Evolutionary conservation across 2,113 vertebrate genomes (phyloP).

Genomic region (Electrona antarctica): DNA sequence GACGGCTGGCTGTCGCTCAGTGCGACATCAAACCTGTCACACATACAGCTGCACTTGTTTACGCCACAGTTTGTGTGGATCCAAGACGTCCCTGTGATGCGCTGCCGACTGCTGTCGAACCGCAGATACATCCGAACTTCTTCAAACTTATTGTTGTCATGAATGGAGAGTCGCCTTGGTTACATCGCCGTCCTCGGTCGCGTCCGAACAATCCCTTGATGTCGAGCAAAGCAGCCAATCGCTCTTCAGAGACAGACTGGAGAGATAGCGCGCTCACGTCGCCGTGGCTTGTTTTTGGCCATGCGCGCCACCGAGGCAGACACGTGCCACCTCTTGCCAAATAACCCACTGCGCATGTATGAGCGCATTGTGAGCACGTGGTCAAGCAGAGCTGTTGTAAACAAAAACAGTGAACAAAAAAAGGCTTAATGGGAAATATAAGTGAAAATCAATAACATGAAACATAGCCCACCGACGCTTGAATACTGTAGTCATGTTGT

Average conservation of each 20-base stretch:
- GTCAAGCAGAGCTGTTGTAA: constrained; percentile 62
- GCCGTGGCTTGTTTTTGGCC: constrained; percentile 60
- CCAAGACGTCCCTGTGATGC: too few relatives aligned
- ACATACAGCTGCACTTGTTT: too few relatives aligned
- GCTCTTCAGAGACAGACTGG: not conserved
- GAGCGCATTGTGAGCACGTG: constrained; percentile 67
- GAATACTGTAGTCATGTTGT: too few relatives aligned
- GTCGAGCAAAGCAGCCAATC: constrained; percentile 58
- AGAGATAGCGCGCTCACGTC: constrained; percentile 46
- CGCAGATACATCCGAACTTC: constrained; percentile 13
- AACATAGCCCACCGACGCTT: too few relatives aligned
- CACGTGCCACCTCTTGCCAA: constrained; percentile 50
- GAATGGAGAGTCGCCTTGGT: constrained; percentile 14
- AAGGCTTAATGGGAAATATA: too few relatives aligned
- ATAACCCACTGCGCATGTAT: constrained; percentile 46
- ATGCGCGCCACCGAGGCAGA: constrained; percentile 60
- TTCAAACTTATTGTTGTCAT: not conserved
- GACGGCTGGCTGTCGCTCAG: not conserved
- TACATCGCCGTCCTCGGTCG: constrained; percentile 35
- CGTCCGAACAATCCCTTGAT: constrained; percentile 42
- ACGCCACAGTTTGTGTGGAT: too few relatives aligned
- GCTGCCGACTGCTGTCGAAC: too few relatives aligned
- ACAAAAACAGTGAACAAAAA: constrained; percentile 43
- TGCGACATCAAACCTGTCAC: not conserved
- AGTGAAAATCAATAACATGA: too few relatives aligned